Evolutionary conservation across 2,113 vertebrate genomes (phyloP), one percentile per base, ranked within the genome.

Genomic region (Mobula birostris): DNA sequence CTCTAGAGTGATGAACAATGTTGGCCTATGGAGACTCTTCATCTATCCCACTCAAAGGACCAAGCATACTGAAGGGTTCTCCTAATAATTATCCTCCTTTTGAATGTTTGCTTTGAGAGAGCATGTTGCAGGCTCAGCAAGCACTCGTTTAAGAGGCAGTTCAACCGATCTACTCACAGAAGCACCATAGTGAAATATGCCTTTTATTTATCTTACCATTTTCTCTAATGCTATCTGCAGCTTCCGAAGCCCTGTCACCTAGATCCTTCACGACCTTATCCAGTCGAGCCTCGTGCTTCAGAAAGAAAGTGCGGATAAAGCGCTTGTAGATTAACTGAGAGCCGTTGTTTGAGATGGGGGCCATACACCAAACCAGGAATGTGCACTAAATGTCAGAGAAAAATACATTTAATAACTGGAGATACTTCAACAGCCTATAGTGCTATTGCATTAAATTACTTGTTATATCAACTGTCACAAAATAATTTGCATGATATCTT

Each of bases 321-420:
- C 97, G 97, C 19, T 87, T 95, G 94, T 99, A 99, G 94, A 99
- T 97, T 83, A 97, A 94, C 32, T 98, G 95, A 0, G 99, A 98
- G 19, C 99, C 99, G 0, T 99, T 99, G 0, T 97, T 97, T 2
- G 98, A 97, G 74, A 97, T 98, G 0, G 98, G 98, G 74, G 98
- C 97, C 99, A 99, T 99, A 96, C 99, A 99, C 99, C 99, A 99
- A 94, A 99, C 80, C 96, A 99, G 95, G 96, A 99, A 99, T 74
- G 96, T 98, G 58, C 98, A 98, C 99, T 99, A 95, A 76, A 94
- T 32, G 68, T 29, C 63, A 94, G 40, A 94, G 7, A 68, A 80
- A 94, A 7, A 63, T 17, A 40, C 7, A 32, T 58, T 78, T 58
- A 58, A 56, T 79, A 77, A 78, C 58, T 61, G 29, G 74, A 61